Percentiles rank a stretch among this genome's conserved stretches.
Conservation (phyloP, 2,888 invertebrate species). For the Agrochola circellaris region DNA sequence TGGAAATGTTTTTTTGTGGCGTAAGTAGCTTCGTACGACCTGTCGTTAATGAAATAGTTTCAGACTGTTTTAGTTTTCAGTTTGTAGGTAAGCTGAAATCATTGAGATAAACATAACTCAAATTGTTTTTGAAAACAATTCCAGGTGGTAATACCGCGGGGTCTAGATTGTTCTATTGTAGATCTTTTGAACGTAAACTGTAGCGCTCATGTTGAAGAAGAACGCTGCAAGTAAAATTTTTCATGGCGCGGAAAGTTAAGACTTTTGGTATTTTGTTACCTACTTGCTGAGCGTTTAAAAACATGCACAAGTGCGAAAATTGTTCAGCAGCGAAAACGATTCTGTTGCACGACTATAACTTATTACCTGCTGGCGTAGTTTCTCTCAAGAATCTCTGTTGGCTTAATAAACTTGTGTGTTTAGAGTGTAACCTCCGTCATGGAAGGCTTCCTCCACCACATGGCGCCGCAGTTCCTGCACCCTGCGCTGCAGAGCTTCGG, state of each 20-base stretch:
- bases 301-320: constrained; percentile 5
- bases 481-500: constrained; percentile 89
- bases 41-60: constrained; percentile 33
- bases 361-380: constrained; percentile 36
- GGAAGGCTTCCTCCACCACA: constrained; percentile 90
- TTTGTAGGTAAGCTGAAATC: background rate
- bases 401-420: constrained; percentile 24
- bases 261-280: background rate
- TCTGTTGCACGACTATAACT: background rate
- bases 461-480: constrained; percentile 90
- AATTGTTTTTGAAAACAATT: background rate
- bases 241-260: background rate
- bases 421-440: constrained; percentile 75
- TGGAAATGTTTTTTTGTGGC: constrained; percentile 60
- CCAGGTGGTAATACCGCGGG: background rate
- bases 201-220: background rate
- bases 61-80: background rate
- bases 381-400: background rate
- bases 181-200: background rate
- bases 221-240: background rate
- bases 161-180: no score
- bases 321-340: background rate
- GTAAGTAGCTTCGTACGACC: constrained; percentile 40
- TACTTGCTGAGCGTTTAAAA: constrained; percentile 31
- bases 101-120: background rate